phyloP scores from a whole-genome alignment of 2,797 vertebrate genomes.

The Antrozous pallidus region DNA sequence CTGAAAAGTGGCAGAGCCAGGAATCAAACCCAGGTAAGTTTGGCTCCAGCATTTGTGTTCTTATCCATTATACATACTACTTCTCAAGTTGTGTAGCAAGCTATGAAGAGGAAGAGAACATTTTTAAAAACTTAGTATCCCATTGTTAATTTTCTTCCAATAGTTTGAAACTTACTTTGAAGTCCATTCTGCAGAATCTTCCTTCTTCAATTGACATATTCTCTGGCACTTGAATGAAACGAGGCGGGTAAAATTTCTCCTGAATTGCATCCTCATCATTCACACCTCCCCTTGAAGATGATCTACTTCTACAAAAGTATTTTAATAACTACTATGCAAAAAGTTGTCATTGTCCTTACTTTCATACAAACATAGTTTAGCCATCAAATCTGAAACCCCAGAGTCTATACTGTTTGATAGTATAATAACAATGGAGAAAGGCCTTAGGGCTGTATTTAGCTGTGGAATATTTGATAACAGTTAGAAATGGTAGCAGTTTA shows the following conservation, averaged over 20 bases:
- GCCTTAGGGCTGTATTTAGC: not conserved
- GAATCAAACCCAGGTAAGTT: not conserved
- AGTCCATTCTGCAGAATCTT: slow-evolving; percentile 95
- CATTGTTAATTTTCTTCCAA: not conserved
- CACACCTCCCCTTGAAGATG: slow-evolving; percentile 85
- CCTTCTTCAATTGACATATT: slow-evolving; percentile 94
- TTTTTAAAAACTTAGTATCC: slow-evolving; percentile 10
- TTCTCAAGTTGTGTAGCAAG: slow-evolving; percentile 6
- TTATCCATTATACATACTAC: not conserved
- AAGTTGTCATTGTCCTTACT: not conserved
- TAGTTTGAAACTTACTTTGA: slow-evolving; percentile 87
- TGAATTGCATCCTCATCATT: slow-evolving; percentile 91
- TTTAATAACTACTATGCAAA: not conserved
- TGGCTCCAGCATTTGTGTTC: slow-evolving; percentile 8
- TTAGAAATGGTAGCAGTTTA: slow-evolving; percentile 25
- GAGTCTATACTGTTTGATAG: not conserved
- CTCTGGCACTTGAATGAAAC: slow-evolving; percentile 93
- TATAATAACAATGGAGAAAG: not conserved
- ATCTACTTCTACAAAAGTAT: slow-evolving; percentile 86
- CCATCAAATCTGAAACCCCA: not conserved
- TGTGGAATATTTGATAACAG: not conserved
- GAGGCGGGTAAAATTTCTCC: slow-evolving; percentile 95
- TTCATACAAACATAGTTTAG: slow-evolving; percentile 2
- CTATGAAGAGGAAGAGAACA: not conserved
- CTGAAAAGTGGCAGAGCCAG: not conserved